Conservation (phyloP, 35 echinoderm and acorn worm genomes). For the Heliocidaris tuberculata region DNA sequence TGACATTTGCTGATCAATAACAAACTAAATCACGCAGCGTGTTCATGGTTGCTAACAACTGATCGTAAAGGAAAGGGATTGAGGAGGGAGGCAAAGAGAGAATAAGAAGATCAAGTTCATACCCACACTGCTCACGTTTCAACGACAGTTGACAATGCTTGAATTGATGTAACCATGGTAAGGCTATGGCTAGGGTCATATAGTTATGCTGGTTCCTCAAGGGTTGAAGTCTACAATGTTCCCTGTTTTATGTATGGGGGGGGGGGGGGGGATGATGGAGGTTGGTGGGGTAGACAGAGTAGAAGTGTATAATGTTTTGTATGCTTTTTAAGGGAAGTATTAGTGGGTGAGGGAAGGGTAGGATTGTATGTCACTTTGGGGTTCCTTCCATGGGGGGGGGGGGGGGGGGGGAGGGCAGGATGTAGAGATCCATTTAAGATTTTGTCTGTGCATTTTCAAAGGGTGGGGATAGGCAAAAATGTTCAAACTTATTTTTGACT, state of each 20-base stretch:
- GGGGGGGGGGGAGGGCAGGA: too few relatives aligned
- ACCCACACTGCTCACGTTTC: not conserved
- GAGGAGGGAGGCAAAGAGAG: not conserved
- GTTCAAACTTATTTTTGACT: too few relatives aligned
- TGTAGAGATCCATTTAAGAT: too few relatives aligned
- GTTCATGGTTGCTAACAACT: not conserved
- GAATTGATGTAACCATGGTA: not conserved
- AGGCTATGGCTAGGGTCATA: conserved; percentile 1
- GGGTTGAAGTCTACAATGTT: not conserved
- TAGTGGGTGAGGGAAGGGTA: too few relatives aligned
- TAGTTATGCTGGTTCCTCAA: not conserved
- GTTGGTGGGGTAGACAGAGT: not conserved
- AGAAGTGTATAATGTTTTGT: too few relatives aligned
- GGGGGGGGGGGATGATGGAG: too few relatives aligned
- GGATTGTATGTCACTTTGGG: too few relatives aligned
- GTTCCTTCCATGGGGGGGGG: too few relatives aligned
- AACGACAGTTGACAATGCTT: not conserved
- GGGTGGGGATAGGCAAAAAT: too few relatives aligned
- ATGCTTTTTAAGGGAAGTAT: too few relatives aligned
- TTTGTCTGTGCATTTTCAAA: too few relatives aligned
- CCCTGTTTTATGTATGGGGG: not conserved
- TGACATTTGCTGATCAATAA: conserved; percentile 12
- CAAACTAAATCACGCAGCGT: not conserved
- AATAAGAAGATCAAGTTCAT: conserved; percentile 10
- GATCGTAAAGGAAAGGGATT: not conserved